A percentile compares a stretch with the other conserved stretches of the same genome.
phyloP scores from a whole-genome alignment of 1,140 invertebrate species.

The Prorops nasuta region DNA sequence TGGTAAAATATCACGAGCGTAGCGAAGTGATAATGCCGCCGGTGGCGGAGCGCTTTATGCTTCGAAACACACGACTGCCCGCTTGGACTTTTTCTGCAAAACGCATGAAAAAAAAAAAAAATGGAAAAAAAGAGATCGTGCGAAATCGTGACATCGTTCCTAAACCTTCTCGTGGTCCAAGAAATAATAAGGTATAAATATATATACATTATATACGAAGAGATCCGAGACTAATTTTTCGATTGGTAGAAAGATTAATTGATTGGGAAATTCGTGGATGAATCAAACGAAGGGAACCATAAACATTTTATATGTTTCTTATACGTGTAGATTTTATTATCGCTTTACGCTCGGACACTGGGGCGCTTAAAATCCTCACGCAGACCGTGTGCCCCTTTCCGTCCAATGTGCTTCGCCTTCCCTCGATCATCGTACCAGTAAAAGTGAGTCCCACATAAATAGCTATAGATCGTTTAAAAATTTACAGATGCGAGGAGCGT shows the following conservation, averaged over 20 bases:
- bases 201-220: too few relatives aligned
- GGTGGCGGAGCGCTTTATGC: slow-evolving; percentile 42
- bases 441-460: slow-evolving; percentile 39
- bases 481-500: too few relatives aligned
- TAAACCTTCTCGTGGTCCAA: not conserved
- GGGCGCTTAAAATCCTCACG: slow-evolving; percentile 9
- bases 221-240: too few relatives aligned
- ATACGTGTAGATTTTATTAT: too few relatives aligned
- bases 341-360: too few relatives aligned
- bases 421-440: slow-evolving; percentile 24
- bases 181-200: too few relatives aligned
- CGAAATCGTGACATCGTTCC: slow-evolving; percentile 48
- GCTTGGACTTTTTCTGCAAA: slow-evolving; percentile 40
- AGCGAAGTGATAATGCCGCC: slow-evolving; percentile 45
- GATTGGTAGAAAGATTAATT: too few relatives aligned
- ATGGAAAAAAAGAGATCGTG: slow-evolving; percentile 30
- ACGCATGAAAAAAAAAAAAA: slow-evolving; percentile 18
- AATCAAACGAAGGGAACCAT: too few relatives aligned
- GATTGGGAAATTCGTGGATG: too few relatives aligned
- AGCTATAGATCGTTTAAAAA: too few relatives aligned
- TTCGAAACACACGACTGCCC: slow-evolving; percentile 47
- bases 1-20: slow-evolving; percentile 42
- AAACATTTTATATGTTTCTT: too few relatives aligned
- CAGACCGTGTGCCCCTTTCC: slow-evolving; percentile 11
- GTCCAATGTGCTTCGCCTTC: slow-evolving; percentile 9